A percentile compares a stretch with the other conserved stretches of the same genome.
phyloP scores from a whole-genome alignment of 2,113 vertebrate species.

The Ailuropoda melanoleuca region DNA sequence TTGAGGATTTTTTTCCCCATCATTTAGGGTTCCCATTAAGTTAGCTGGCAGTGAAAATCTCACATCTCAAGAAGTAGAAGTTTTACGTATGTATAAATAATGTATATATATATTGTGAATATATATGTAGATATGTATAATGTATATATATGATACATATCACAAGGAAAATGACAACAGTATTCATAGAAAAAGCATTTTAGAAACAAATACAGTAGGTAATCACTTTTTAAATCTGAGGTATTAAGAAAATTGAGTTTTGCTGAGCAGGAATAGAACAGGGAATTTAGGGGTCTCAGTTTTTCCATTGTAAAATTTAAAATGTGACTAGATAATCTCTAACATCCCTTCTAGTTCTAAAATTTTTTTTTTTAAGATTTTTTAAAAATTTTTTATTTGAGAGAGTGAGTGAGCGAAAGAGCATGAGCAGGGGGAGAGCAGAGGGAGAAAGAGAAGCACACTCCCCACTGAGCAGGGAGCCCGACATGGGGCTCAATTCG shows the following conservation, averaged over 20 bases:
- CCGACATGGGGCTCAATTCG: too few relatives aligned
- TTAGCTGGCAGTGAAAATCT: not conserved
- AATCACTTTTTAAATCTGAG: not conserved
- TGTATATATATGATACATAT: not conserved
- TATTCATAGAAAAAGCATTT: not conserved
- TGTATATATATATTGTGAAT: not conserved
- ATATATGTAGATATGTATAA: not conserved
- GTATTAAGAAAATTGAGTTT: not conserved
- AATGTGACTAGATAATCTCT: not conserved
- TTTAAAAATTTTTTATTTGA: not conserved
- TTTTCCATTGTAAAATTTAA: slow-evolving; percentile 4
- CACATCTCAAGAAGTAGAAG: not conserved
- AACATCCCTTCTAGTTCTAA: not conserved
- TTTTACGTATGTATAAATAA: not conserved
- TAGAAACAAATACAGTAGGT: not conserved
- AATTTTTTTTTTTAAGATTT: not conserved
- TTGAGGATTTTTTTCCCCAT: not conserved
- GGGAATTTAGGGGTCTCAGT: not conserved
- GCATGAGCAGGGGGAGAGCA: not conserved
- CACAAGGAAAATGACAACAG: not conserved
- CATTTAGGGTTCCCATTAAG: not conserved
- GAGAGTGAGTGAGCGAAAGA: not conserved
- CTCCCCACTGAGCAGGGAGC: not conserved
- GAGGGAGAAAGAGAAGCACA: not conserved
- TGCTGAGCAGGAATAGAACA: not conserved